Base-by-base conservation (phyloP, 2,888 invertebrate genomes). In the Drosophila acutilabella region DNA sequence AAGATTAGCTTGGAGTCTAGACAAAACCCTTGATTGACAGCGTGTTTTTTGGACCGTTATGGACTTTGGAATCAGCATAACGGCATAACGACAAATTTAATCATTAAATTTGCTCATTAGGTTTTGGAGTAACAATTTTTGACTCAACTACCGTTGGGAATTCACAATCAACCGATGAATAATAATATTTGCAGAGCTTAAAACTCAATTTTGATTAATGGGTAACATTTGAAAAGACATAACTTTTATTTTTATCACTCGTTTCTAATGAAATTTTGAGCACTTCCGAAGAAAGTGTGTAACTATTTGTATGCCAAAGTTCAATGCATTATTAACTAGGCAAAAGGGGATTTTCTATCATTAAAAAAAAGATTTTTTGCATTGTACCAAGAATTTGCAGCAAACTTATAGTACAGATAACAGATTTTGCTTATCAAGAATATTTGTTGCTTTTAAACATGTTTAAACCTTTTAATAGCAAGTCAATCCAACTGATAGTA, bases 1-100 rank as follows among this genome's bases (percentile, higher is more conserved):
- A 30, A 60, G 56, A 50, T 54, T 33, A 47, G 36, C 42, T 40
- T 47, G 6, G 20, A 73, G 74, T 60, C 74, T 57, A 60, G 51
- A 64, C 57, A 64, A 41, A 26, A 14, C 48, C 56, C 16, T 33
- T 38, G 40, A 72, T 48, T 53, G 67, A 13, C 41, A 45, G 16
- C 2, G 13, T 18, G 40, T 26, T 44, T 40, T 38, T 23, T 16
- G 4, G 23, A 44, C 14, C 8, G 10, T 53, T 26, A 20, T 48
- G 53, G 14, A 64, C 64, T 57, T 62, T 71, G 33, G 23, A 18
- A n/a, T 16, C 11, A 40, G 14, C 16, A 16, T 23, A 47, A 38
- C 45, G 30, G 20, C 16, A 10, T 10, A 11, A 11, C 38, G 57
- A 64, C 42, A 33, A 33, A 5, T 48, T n/a, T 58, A 66, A 67